phyloP scores from a whole-genome alignment of 2,888 invertebrate species.

The Agonopterix heracliana region DNA sequence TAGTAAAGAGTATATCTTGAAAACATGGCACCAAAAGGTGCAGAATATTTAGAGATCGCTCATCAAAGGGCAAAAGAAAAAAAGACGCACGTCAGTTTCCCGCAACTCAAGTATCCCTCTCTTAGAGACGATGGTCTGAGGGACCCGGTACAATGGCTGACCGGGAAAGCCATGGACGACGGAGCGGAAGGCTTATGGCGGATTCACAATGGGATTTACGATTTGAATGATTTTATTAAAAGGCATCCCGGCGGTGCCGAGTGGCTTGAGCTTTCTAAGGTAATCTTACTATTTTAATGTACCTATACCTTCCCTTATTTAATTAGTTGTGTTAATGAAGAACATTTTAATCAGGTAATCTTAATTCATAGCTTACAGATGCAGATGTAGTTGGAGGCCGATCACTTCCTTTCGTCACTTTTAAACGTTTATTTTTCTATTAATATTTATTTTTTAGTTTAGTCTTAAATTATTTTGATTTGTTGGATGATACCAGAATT shows the following conservation, averaged over 20 bases:
- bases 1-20: too few relatives aligned
- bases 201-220: slow-evolving; percentile 86
- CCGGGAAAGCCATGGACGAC: slow-evolving; percentile 79
- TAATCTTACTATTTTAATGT: slow-evolving; percentile 31
- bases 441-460: too few relatives aligned
- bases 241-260: slow-evolving; percentile 91
- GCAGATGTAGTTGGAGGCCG: too few relatives aligned
- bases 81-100: slow-evolving; percentile 57
- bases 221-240: slow-evolving; percentile 85
- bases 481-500: too few relatives aligned
- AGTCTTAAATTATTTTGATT: too few relatives aligned
- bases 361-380: too few relatives aligned
- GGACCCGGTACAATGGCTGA: slow-evolving; percentile 75
- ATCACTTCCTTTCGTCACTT: too few relatives aligned
- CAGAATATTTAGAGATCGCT: slow-evolving; percentile 28
- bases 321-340: too few relatives aligned
- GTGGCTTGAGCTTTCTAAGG: slow-evolving; percentile 83
- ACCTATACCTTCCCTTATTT: too few relatives aligned
- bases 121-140: slow-evolving; percentile 49
- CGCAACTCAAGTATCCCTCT: slow-evolving; percentile 69
- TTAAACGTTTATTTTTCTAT: too few relatives aligned
- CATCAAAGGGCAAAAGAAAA: slow-evolving; percentile 40
- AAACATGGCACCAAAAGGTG: slow-evolving; percentile 30
- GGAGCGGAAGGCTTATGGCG: slow-evolving; percentile 87
- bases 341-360: too few relatives aligned